Conservation (phyloP, 2,797 vertebrate species). For the Phylloscopus collybita region DNA sequence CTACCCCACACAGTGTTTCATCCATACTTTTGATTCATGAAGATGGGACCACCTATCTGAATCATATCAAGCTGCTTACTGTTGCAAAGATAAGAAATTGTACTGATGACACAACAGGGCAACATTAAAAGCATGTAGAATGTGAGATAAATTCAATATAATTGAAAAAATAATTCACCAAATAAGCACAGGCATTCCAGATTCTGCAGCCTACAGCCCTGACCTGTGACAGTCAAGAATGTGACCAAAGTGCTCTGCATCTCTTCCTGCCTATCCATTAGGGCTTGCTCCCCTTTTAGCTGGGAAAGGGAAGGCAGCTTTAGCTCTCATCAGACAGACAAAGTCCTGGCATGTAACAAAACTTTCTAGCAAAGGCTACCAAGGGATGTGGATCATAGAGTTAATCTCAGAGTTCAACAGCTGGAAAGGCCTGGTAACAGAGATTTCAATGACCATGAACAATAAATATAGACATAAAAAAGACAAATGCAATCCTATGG, state of each 20-base stretch:
- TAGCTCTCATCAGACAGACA: background rate
- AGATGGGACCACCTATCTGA: background rate
- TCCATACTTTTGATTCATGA: background rate
- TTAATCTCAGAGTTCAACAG: background rate
- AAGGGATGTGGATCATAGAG: background rate
- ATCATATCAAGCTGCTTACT: background rate
- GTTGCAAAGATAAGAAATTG: background rate
- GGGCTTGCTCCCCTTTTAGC: background rate
- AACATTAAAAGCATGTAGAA: background rate
- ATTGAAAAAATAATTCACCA: background rate
- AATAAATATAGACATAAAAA: background rate
- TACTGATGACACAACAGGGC: background rate
- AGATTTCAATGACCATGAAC: background rate
- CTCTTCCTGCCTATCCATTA: background rate
- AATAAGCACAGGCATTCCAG: background rate
- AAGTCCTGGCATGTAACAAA: background rate
- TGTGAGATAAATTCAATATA: background rate
- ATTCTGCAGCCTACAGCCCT: background rate
- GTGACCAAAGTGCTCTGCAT: fast-evolving
- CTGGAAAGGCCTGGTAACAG: background rate
- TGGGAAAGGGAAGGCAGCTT: background rate
- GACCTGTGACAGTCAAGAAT: background rate
- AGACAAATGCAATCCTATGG: background rate
- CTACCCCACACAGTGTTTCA: background rate
- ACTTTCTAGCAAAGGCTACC: background rate